Conservation (phyloP, 2,113 vertebrate species). For the Entelurus aequoreus region DNA sequence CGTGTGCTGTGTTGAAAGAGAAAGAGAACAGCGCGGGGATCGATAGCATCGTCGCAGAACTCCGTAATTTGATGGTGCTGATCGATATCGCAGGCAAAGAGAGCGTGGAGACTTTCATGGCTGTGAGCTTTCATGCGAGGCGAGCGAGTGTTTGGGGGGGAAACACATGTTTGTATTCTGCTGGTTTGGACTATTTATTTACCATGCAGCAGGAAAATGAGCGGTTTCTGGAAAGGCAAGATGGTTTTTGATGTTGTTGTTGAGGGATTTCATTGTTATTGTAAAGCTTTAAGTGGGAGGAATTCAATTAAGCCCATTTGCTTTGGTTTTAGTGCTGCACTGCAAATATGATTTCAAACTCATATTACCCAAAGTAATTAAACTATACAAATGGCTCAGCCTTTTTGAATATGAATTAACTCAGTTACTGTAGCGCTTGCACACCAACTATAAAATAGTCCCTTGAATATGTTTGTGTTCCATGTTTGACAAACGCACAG, state of each 20-base stretch:
- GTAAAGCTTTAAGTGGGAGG: slow-evolving; percentile 3
- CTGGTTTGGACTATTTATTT: not conserved
- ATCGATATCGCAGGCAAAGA: slow-evolving; percentile 56
- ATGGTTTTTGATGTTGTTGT: slow-evolving; percentile 11
- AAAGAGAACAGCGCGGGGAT: slow-evolving; percentile 52
- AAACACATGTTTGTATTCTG: slow-evolving; percentile 7
- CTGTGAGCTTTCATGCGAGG: slow-evolving; percentile 14
- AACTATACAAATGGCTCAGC: too few species aligned
- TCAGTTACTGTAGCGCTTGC: too few species aligned
- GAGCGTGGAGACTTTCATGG: slow-evolving; percentile 17
- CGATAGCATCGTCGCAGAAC: slow-evolving; percentile 66
- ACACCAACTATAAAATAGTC: too few species aligned
- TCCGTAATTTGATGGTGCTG: slow-evolving; percentile 67
- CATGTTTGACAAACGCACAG: too few species aligned
- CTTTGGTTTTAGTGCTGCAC: not conserved
- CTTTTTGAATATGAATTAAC: too few species aligned
- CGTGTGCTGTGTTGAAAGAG: slow-evolving; percentile 27
- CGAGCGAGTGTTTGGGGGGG: not conserved
- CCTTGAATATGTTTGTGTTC: too few species aligned
- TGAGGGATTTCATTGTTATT: slow-evolving; percentile 4
- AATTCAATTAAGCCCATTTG: slow-evolving; percentile 9
- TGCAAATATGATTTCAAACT: too few species aligned
- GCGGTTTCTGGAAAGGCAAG: slow-evolving; percentile 5
- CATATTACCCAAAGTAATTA: too few species aligned
- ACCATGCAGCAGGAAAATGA: not conserved